These are phyloP conservation scores for Platichthys flesus DNA, from an alignment of 2,113 vertebrate species.

Conservation along the genomic window DNA sequence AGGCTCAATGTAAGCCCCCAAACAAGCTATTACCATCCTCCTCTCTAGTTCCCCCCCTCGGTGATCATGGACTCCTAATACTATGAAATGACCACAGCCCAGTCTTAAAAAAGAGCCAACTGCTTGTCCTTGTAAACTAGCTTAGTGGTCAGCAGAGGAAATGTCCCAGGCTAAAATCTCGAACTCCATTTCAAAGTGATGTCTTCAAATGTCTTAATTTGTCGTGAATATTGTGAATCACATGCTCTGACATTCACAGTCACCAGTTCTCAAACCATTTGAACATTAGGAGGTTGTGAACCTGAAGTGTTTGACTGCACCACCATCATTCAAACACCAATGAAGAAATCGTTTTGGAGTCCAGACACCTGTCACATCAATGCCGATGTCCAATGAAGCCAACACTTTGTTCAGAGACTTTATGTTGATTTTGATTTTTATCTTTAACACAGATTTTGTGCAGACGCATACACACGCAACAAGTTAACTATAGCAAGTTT, in stretches of 20 bases:
- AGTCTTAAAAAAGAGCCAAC: slow-evolving; percentile 6
- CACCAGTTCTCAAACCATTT: no score
- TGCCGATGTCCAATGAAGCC: not conserved
- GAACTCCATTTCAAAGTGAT: no score
- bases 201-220: no score
- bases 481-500: not conserved
- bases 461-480: not conserved
- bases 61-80: not conserved
- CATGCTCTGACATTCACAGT: no score
- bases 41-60: not conserved
- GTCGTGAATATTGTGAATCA: no score
- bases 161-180: not conserved
- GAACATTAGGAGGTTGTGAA: no score
- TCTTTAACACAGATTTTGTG: not conserved
- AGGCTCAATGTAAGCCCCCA: not conserved
- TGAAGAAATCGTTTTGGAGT: no score
- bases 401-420: not conserved
- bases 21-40: slow-evolving; percentile 3
- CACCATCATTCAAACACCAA: not conserved
- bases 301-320: no score
- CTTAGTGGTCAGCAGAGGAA: not conserved
- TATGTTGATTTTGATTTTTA: no score
- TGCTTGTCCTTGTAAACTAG: not conserved
- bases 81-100: not conserved
- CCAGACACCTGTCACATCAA: not conserved